Evolutionary conservation across 1,140 invertebrate species (phyloP).

Genomic region (Dinoponera quadriceps): DNA sequence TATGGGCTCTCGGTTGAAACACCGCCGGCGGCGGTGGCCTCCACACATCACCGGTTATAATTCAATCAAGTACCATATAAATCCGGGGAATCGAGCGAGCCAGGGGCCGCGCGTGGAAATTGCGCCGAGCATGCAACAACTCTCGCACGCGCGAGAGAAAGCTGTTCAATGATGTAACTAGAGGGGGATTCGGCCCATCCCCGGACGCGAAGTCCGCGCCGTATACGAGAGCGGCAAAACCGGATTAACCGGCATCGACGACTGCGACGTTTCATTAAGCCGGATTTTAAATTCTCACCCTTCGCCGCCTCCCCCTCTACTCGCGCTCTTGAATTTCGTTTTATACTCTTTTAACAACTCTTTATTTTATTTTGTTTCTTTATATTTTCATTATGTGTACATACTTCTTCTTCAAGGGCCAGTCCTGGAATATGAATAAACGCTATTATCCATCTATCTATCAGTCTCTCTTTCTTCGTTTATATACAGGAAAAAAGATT

Average conservation of each 20-base stretch:
- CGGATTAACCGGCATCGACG: not conserved
- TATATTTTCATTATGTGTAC: no score
- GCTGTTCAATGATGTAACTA: slow-evolving; percentile 14
- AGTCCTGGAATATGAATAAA: no score
- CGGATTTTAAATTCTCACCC: no score
- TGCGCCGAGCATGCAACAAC: slow-evolving; percentile 58
- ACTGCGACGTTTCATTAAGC: no score
- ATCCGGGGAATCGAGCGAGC: slow-evolving; percentile 37
- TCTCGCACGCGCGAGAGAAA: slow-evolving; percentile 6
- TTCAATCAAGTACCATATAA: slow-evolving; percentile 66
- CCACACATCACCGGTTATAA: slow-evolving; percentile 60
- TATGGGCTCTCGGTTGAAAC: slow-evolving; percentile 22
- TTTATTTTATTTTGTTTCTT: no score
- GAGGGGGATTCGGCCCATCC: not conserved
- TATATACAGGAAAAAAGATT: no score
- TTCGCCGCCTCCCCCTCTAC: no score
- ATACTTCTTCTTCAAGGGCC: no score
- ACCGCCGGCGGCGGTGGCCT: slow-evolving; percentile 14
- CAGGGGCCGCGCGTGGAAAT: slow-evolving; percentile 59
- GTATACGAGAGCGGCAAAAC: not conserved
- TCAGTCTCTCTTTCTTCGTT: no score
- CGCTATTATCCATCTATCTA: no score
- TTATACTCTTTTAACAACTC: no score
- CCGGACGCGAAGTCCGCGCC: not conserved
- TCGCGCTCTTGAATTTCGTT: no score